Conservation (phyloP, 2,888 invertebrate species). For the Coenonympha arcania region DNA sequence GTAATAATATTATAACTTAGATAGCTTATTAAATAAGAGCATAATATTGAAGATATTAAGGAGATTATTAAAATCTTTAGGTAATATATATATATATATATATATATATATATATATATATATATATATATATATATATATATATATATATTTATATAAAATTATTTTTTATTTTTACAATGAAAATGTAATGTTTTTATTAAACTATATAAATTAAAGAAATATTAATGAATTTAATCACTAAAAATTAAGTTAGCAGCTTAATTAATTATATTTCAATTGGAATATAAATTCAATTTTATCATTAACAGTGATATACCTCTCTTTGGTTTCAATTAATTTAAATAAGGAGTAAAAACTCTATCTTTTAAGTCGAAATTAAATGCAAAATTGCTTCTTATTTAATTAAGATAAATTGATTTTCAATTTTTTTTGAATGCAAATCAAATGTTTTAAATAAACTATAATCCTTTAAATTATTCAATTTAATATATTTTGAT, state of each 20-base stretch:
- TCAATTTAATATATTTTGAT: conserved; percentile 62
- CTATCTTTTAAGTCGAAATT: conserved; percentile 65
- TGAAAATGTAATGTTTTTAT: conserved; percentile 79
- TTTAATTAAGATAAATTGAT: conserved; percentile 66
- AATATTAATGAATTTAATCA: conserved; percentile 66
- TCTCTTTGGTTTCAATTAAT: conserved; percentile 76
- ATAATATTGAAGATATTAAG: conserved; percentile 61
- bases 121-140: too few relatives aligned
- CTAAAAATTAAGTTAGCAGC: conserved; percentile 79
- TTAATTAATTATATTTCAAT: conserved; percentile 72
- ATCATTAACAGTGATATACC: conserved; percentile 80
- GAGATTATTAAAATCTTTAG: conserved; percentile 42
- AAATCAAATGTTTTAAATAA: conserved; percentile 59
- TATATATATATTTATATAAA: conserved; percentile 49
- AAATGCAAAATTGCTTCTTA: conserved; percentile 72
- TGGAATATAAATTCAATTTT: conserved; percentile 68
- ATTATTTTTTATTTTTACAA: conserved; percentile 71
- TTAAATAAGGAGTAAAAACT: conserved; percentile 67
- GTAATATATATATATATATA: too few relatives aligned
- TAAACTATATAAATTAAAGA: conserved; percentile 76
- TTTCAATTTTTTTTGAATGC: conserved; percentile 56
- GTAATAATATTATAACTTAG: too few relatives aligned
- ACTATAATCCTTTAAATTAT: conserved; percentile 55
- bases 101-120: too few relatives aligned
- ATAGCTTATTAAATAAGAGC: conserved; percentile 53